Base-by-base conservation (phyloP, 2,888 invertebrate genomes). In the Xanthia icteritia region DNA sequence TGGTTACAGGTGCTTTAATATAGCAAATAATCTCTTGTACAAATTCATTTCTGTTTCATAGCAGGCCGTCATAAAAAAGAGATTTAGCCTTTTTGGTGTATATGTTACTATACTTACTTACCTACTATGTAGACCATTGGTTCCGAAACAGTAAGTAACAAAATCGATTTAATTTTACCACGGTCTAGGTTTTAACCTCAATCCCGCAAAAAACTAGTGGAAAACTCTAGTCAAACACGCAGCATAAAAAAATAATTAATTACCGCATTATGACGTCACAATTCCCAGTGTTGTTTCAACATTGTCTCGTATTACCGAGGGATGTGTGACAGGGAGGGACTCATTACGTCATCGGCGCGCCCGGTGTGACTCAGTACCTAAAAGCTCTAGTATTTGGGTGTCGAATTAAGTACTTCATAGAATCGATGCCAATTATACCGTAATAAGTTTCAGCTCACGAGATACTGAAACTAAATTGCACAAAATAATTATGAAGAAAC, bases 271-370 rank as follows among this genome's bases (percentile, higher is more conserved):
- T 83, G 75, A 86, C 73, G 74, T 81, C 70, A 81, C 36, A 60
- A 64, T 67, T 64, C 58, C 66, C 60, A 63, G 74, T 73, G 11
- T 58, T 79, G 13, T 65, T 60, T 54, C 23, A 71, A 71, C 63
- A 64, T 17, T 56, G 76, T 74, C 36, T 84, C 79, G 39, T 77
- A 39, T 79, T 78, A 80, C 79, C 58, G 42, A 73, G 77, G 76
- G 77, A 79, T 77, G 63, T 86, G 58, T 84, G 79, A 58, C 61
- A 78, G 81, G 83, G 83, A 84, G 82, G 63, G 82, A 80, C 87
- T 67, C 58, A 20, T 84, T 73, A 79, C 86, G 79, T 83, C 86
- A 88, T 23, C 64, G 76, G 54, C 81, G 75, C 76, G 75, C 83
- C 76, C 81, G 64, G 13, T 15, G 13, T 86, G 83, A 86, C 75